phyloP scores from a whole-genome alignment of 2,888 invertebrate species.

The Crematogaster levior region DNA sequence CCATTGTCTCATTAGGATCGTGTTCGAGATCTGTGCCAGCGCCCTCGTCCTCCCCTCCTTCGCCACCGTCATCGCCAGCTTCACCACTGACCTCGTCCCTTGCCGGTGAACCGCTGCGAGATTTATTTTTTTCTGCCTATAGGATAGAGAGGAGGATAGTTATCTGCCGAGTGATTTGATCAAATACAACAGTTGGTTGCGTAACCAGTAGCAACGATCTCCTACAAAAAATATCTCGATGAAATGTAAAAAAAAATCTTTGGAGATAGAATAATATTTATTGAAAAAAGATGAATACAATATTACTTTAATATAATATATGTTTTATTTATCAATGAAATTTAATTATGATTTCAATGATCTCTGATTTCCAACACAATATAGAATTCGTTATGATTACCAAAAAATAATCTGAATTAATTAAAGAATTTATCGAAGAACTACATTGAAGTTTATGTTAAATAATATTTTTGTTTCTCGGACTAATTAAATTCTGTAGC shows the following conservation, averaged over 20 bases:
- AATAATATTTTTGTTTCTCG: conserved; percentile 6
- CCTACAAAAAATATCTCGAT: not conserved
- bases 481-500: conserved; percentile 17
- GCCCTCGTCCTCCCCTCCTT: conserved; percentile 87
- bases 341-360: conserved; percentile 1
- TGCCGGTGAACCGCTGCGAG: conserved; percentile 88
- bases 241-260: not conserved
- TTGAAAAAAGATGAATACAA: not conserved
- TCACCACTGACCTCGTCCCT: conserved; percentile 88
- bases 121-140: conserved; percentile 87
- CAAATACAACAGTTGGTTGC: not conserved
- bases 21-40: conserved; percentile 88
- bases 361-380: not conserved
- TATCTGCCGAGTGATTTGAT: conserved; percentile 4
- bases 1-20: conserved; percentile 90
- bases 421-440: not conserved
- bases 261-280: not conserved
- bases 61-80: conserved; percentile 89
- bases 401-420: not conserved
- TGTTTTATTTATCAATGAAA: not conserved
- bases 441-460: not conserved
- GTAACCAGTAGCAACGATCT: not conserved
- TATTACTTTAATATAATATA: not conserved
- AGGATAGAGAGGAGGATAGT: not conserved
- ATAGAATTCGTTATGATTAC: not conserved